Base-by-base conservation (phyloP, 1,140 invertebrate genomes). In the Cherax destructor region DNA sequence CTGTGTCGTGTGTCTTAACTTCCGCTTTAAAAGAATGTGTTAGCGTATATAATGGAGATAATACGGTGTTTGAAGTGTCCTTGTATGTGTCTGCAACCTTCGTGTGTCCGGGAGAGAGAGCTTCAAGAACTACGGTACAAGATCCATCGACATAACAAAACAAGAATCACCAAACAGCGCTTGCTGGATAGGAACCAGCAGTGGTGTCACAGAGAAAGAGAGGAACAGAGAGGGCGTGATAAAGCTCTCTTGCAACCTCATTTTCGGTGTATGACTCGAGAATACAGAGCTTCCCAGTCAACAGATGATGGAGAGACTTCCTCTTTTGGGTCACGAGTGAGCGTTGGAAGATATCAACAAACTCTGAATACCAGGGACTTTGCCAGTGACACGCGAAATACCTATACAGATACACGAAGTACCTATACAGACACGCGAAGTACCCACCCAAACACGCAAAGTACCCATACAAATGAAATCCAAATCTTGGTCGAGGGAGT, bases 71-170 rank as follows among this genome's bases (percentile, higher is more conserved):
- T 85, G 9, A 52, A 61, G 18, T 85, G 83, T 24, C 83, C 83
- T 47, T 85, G 83, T 47, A 85, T 74, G 49, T 85, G 65, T 47
- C 83, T 85, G n/a, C 83, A 72, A 30, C 83, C 83, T 5, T 69
- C 83, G 0, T 74, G 65, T n/a, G 47, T 85, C 69, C 50, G 69
- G 24, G 61, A 85, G 6, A 72, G 47, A 65, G 83, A 85, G 18
- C 18, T 85, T 7, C 69, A 85, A n/a, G 83, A 85, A 24, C 69
- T 85, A 4, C 83, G 83, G 18, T 85, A 85, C 83, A 85, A 50
- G 69, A 47, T 85, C 41, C 83, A 85, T 10, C 65, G 83, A 21
- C 83, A 85, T 13, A 74, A 72, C 11, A 30, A 41, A 41, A 85
- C 47, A 6, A 47, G 83, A 47, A 65, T 74, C 6, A 65, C 83